These are phyloP conservation scores for Phragmatobia fuliginosa DNA, from an alignment of 2,888 invertebrate genomes.

Conservation along the genomic window DNA sequence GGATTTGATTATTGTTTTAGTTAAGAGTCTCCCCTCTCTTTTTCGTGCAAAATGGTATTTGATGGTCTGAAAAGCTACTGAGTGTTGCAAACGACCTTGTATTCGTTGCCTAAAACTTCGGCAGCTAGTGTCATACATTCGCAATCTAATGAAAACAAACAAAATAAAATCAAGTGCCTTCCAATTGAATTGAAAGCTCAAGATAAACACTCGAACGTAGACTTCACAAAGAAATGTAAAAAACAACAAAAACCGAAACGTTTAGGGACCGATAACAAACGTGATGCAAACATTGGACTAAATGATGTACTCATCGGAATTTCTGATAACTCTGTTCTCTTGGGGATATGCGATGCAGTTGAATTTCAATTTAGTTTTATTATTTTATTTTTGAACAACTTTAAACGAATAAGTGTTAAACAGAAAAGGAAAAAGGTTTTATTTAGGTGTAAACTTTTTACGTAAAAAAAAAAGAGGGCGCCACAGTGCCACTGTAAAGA, in stretches of 20 bases:
- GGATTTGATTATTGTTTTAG: too few species aligned
- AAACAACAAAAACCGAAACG: slow-evolving; percentile 39
- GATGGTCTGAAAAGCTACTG: too few species aligned
- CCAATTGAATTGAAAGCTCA: slow-evolving; percentile 12
- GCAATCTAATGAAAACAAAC: slow-evolving; percentile 17
- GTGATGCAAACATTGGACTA: slow-evolving; percentile 46
- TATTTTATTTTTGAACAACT: slow-evolving; percentile 23
- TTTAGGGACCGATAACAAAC: slow-evolving; percentile 51
- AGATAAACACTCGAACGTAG: slow-evolving; percentile 42
- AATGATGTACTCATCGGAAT: slow-evolving; percentile 55
- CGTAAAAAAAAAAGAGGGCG: too few species aligned
- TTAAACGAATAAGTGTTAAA: slow-evolving; percentile 31
- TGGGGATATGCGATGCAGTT: slow-evolving; percentile 50
- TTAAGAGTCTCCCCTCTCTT: too few species aligned
- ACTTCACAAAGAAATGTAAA: slow-evolving; percentile 34
- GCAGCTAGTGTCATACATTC: not conserved
- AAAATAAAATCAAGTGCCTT: slow-evolving; percentile 9
- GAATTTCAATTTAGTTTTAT: slow-evolving; percentile 48
- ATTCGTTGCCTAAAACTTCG: not conserved
- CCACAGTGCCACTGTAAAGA: too few species aligned
- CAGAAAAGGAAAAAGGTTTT: slow-evolving; percentile 18
- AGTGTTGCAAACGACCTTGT: not conserved
- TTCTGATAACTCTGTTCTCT: slow-evolving; percentile 54
- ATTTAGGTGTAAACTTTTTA: not conserved
- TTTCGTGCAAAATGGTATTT: too few species aligned